Evolutionary conservation across 2,113 vertebrate genomes (phyloP).

Genomic region (Cromileptes altivelis): DNA sequence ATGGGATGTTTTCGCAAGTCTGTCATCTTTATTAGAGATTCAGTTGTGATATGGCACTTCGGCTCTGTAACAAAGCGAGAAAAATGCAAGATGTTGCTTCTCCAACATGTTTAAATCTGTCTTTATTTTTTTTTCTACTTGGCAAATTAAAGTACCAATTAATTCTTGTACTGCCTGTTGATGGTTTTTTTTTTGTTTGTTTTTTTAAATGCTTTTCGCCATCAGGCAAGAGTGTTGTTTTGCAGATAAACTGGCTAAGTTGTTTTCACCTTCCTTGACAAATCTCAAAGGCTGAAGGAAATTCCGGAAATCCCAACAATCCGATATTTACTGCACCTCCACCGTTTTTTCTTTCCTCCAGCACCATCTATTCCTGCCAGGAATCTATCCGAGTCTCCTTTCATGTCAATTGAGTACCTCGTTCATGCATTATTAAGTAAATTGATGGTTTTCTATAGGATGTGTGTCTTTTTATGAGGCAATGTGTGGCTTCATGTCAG

Average conservation of each 20-base stretch:
- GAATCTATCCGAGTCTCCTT: slow-evolving; percentile 75
- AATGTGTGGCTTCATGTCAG: slow-evolving; percentile 46
- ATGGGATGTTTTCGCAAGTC: slow-evolving; percentile 35
- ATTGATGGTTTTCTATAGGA: slow-evolving; percentile 73
- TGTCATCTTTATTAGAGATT: slow-evolving; percentile 47
- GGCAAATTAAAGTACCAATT: slow-evolving; percentile 52
- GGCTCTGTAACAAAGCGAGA: slow-evolving; percentile 16
- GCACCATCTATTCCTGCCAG: slow-evolving; percentile 71
- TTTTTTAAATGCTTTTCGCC: slow-evolving; percentile 10
- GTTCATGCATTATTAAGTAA: slow-evolving; percentile 84
- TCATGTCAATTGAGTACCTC: slow-evolving; percentile 78
- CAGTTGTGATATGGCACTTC: slow-evolving; percentile 28
- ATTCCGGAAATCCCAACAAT: slow-evolving; percentile 63
- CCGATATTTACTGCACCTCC: slow-evolving; percentile 63
- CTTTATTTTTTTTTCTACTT: not conserved
- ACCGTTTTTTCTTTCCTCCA: slow-evolving; percentile 49
- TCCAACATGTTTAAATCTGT: slow-evolving; percentile 21
- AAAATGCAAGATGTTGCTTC: slow-evolving; percentile 11
- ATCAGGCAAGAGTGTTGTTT: slow-evolving; percentile 30
- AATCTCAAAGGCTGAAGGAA: slow-evolving; percentile 47
- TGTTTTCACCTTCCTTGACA: slow-evolving; percentile 58
- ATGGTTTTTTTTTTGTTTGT: slow-evolving; percentile 1
- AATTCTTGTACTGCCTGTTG: slow-evolving; percentile 32
- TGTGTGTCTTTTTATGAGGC: slow-evolving; percentile 55
- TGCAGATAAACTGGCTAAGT: slow-evolving; percentile 37